Evolutionary conservation across 1,140 invertebrate genomes (phyloP).

Genomic region (Zaprionus lachaisei): DNA sequence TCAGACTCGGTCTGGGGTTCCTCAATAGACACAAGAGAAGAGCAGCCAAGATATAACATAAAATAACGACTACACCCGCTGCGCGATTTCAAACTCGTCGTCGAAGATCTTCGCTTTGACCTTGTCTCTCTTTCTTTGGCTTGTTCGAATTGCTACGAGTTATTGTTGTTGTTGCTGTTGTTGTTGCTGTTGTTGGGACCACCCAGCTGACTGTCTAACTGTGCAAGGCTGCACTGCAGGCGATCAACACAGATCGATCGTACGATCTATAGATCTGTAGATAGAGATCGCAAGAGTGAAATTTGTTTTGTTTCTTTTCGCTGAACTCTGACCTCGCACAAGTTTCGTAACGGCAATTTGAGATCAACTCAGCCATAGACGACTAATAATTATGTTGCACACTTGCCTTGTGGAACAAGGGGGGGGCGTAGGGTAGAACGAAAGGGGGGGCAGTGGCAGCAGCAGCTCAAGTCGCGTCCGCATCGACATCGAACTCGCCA

Average conservation of each 20-base stretch:
- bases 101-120: constrained; percentile 31
- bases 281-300: not conserved
- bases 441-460: too few relatives aligned
- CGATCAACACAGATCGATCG: not conserved
- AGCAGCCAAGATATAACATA: constrained; percentile 34
- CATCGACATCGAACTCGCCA: constrained; percentile 15
- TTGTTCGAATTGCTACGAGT: not conserved
- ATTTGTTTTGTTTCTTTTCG: not conserved
- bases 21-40: not conserved
- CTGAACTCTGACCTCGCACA: constrained; percentile 8
- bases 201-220: constrained; percentile 21
- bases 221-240: constrained; percentile 28
- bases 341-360: constrained; percentile 56
- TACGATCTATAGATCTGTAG: not conserved
- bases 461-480: not conserved
- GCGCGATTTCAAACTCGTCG: constrained; percentile 21
- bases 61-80: constrained; percentile 43
- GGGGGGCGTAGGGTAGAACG: not conserved
- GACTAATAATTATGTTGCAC: constrained; percentile 72
- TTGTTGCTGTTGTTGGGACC: constrained; percentile 18
- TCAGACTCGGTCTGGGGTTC: not conserved
- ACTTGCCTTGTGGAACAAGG: not conserved
- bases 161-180: not conserved
- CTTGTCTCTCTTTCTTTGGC: constrained; percentile 23
- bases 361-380: constrained; percentile 64